A percentile compares a stretch with the other conserved stretches of the same genome.
Evolutionary conservation across 1,140 invertebrate species (phyloP).

Genomic region (Sinella curviseta): DNA sequence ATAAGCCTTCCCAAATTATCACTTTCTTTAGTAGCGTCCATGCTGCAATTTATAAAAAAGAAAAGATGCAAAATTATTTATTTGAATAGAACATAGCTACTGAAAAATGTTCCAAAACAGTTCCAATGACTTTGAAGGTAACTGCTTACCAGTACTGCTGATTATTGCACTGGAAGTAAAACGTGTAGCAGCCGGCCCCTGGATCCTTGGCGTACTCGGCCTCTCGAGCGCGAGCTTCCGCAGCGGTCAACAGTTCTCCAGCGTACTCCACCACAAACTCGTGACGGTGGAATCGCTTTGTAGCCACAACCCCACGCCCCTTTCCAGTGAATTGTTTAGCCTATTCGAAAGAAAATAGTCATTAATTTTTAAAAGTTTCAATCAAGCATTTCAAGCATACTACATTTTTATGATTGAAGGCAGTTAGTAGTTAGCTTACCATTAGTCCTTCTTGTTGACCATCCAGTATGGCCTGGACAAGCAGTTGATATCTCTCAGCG

Average conservation of each 20-base stretch:
- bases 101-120: background rate
- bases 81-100: conserved; percentile 1
- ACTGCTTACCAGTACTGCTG: conserved; percentile 92
- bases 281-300: conserved; percentile 73
- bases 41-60: conserved; percentile 61
- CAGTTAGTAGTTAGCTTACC: conserved; percentile 62
- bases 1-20: conserved; percentile 86
- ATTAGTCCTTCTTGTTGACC: conserved; percentile 80
- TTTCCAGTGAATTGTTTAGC: conserved; percentile 58
- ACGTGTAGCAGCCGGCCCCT: conserved; percentile 97
- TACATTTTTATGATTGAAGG: background rate
- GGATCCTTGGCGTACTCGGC: conserved; percentile 79
- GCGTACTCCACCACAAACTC: conserved; percentile 97
- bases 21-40: conserved; percentile 93
- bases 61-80: conserved; percentile 41
- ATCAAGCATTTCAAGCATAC: too few species aligned
- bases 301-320: conserved; percentile 69
- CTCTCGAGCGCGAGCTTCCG: conserved; percentile 81
- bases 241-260: conserved; percentile 84
- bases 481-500: conserved; percentile 76
- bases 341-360: conserved; percentile 49
- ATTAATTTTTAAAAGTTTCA: background rate
- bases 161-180: conserved; percentile 91
- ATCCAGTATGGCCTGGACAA: conserved; percentile 75
- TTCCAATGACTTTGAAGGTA: too few species aligned